A percentile compares a stretch with the other conserved stretches of the same genome.
These are phyloP conservation scores for Phacellophora camtschatica DNA, from an alignment of 30 jellyfish, hydroid and myxozoan genomes.

Conservation along the genomic window DNA sequence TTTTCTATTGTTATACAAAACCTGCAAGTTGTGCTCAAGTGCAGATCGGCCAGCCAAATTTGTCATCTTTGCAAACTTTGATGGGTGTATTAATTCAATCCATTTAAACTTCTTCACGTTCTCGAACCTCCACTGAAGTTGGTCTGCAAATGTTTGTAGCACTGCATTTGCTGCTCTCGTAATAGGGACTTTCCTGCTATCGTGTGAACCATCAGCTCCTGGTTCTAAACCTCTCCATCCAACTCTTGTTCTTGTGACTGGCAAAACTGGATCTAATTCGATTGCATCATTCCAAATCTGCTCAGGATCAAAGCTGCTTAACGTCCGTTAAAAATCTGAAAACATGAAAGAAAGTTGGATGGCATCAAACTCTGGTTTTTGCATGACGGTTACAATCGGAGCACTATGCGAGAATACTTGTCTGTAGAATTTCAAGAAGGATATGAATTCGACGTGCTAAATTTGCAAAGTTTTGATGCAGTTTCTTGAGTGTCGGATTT, in stretches of 20 bases:
- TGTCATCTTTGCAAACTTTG: not conserved
- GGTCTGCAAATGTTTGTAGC: not conserved
- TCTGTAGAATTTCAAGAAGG: slow-evolving; percentile 10
- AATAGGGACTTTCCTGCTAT: not conserved
- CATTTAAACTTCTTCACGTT: slow-evolving; percentile 5
- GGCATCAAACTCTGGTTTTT: slow-evolving; percentile 23
- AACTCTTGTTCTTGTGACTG: slow-evolving; percentile 25
- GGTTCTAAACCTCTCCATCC: slow-evolving; percentile 31
- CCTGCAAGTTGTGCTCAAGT: not conserved
- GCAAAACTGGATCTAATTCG: slow-evolving; percentile 12
- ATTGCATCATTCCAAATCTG: slow-evolving; percentile 9
- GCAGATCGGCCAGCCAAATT: not conserved
- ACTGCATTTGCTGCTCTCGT: not conserved
- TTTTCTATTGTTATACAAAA: not conserved
- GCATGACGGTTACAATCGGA: slow-evolving; percentile 36
- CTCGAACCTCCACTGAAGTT: not conserved
- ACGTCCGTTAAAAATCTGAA: not conserved
- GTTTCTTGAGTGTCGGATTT: slow-evolving; percentile 28
- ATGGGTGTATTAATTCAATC: slow-evolving; percentile 24
- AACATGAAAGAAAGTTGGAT: slow-evolving; percentile 1
- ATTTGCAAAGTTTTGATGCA: slow-evolving; percentile 32
- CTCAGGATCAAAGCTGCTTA: not conserved
- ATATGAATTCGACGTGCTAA: slow-evolving; percentile 23
- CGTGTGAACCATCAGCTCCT: slow-evolving; percentile 7
- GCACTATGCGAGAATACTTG: slow-evolving; percentile 10